phyloP scores from a whole-genome alignment of 2,113 vertebrate species.

The Prochilodus magdalenae region DNA sequence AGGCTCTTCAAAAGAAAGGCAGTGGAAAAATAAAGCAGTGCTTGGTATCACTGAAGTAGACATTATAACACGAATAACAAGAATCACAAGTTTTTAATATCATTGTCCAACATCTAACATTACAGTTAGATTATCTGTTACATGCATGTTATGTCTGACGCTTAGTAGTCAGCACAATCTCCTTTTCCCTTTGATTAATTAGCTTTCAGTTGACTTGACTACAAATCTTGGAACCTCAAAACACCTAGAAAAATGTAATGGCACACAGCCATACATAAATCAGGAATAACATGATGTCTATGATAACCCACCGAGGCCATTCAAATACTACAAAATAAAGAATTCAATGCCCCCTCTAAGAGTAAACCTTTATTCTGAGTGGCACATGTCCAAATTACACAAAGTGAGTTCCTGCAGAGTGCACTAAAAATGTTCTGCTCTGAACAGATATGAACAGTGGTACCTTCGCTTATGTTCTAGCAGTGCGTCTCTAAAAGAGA shows the following conservation, averaged over 20 bases:
- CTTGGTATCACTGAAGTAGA: neutral
- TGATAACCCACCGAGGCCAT: neutral
- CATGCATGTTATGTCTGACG: neutral
- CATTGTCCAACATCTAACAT: neutral
- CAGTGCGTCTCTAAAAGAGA: neutral
- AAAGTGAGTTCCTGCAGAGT: neutral
- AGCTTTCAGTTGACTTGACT: no score
- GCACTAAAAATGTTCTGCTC: neutral
- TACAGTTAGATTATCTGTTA: neutral
- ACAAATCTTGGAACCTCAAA: neutral
- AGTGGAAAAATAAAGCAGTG: neutral
- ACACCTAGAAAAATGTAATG: neutral
- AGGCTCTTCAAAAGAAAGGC: neutral
- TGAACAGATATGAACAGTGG: neutral
- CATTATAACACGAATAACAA: neutral
- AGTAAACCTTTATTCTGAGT: conserved; percentile 15
- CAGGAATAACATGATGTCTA: no score
- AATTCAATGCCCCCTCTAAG: neutral
- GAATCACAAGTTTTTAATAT: neutral
- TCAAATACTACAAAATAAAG: neutral
- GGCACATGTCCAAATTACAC: conserved; percentile 4
- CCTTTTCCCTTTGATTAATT: neutral
- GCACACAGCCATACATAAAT: neutral
- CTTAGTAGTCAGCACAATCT: neutral
- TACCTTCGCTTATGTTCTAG: neutral